Evolutionary conservation across 2,888 invertebrate species (phyloP).

Genomic region (Ophraella communa): DNA sequence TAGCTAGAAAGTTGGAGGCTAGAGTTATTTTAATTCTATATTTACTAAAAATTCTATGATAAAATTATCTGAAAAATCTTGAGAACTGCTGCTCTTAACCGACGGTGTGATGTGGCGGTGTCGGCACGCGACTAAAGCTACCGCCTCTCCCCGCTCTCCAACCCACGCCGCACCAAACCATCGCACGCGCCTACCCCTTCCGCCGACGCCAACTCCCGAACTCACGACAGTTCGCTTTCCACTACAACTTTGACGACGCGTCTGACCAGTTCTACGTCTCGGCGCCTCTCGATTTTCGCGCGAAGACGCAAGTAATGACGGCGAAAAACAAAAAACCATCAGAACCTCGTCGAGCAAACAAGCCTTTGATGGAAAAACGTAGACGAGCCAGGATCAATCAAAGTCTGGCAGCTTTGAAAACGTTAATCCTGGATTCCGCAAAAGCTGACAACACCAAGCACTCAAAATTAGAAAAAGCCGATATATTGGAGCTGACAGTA

Average conservation of each 20-base stretch:
- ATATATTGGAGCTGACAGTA: constrained; percentile 84
- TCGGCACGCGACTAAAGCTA: constrained; percentile 61
- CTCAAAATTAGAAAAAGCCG: constrained; percentile 84
- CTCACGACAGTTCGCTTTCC: constrained; percentile 29
- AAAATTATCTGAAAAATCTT: constrained; percentile 51
- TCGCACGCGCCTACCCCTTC: constrained; percentile 53
- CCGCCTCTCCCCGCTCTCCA: constrained; percentile 44
- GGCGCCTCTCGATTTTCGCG: constrained; percentile 13
- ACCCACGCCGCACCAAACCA: constrained; percentile 52
- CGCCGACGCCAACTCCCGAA: constrained; percentile 34
- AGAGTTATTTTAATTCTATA: too few species aligned
- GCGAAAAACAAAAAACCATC: constrained; percentile 54
- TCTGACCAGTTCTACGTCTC: constrained; percentile 31
- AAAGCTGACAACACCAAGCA: constrained; percentile 74
- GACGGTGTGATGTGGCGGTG: constrained; percentile 60
- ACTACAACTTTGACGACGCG: constrained; percentile 42
- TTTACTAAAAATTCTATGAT: too few species aligned
- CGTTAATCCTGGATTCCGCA: constrained; percentile 74
- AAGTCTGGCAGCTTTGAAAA: constrained; percentile 74
- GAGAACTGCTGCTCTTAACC: constrained; percentile 48
- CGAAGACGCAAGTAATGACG: constrained; percentile 49
- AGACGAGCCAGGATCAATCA: constrained; percentile 77
- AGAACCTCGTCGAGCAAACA: constrained; percentile 70
- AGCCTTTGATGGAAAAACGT: constrained; percentile 81
- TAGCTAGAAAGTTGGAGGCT: too few species aligned